Base-by-base conservation (phyloP, 2,888 invertebrate species). In the Ophonus ardosiacus region DNA sequence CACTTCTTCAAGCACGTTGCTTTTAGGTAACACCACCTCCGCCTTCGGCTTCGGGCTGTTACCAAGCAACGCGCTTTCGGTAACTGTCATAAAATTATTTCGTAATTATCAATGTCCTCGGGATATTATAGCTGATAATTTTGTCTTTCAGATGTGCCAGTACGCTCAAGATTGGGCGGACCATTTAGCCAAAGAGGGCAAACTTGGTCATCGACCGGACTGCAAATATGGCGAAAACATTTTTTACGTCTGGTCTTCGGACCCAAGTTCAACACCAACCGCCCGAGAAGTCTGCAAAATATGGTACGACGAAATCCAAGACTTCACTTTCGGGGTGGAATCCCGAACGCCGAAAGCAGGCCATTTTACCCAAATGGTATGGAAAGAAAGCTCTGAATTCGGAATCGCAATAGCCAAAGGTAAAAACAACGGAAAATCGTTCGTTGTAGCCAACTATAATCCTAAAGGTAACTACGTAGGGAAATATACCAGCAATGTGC, bases 371-470 rank as follows among this genome's bases (percentile, higher is more conserved):
- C 96, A 96, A 90, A 93, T 96, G 85, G 93, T 96, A 2, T 96
- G 96, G 96, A 94, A 94, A 87, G 93, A 92, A 78, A 94, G 94
- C 86, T 93, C 92, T 74, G 94, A 95, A 88, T 89, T 96, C 31
- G 96, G 96, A 0, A 94, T 96, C 15, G 96, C 95, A 1, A 92
- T 95, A 89, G 94, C 96, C 0, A 93, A 94, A 88, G 95, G 94
- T 87, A 94, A 95, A 88, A 94, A 94, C 81, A 94, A 95, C 85
- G 97, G 96, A 0, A 96, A 96, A 90, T 93, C 96, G 0, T 96
- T 96, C 88, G 96, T 98, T 0, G 97, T 98, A 0, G 96, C 95
- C 80, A 96, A 97, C 90, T 97, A 97, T 89, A 93, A 93, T 88
- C 97, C 97, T 0, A 94, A 97, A 0, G 97, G 97, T 13, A 97